Evolutionary conservation across 2,797 vertebrate species (phyloP).

Genomic region (Neosilurus hyrtlii): DNA sequence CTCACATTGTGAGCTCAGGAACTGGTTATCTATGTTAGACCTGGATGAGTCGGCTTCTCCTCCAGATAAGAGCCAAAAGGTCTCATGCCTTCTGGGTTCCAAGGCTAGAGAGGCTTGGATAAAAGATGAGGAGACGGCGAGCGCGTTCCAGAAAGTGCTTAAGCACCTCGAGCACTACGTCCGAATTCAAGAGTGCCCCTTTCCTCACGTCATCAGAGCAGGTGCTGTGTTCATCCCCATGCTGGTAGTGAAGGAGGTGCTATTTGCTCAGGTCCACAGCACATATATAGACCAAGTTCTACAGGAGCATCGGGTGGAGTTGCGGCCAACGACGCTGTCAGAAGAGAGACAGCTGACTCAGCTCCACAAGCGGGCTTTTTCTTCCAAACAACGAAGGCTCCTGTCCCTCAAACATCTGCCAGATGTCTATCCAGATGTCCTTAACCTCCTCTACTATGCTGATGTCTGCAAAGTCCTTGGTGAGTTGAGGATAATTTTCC

Average conservation of each 20-base stretch:
- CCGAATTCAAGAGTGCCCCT: slow-evolving; percentile 77
- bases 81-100: slow-evolving; percentile 63
- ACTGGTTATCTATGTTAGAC: slow-evolving; percentile 73
- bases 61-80: slow-evolving; percentile 67
- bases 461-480: slow-evolving; percentile 83
- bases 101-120: slow-evolving; percentile 80
- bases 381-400: slow-evolving; percentile 87
- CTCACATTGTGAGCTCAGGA: slow-evolving; percentile 73
- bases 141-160: slow-evolving; percentile 72
- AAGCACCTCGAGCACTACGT: slow-evolving; percentile 78
- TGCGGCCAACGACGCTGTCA: slow-evolving; percentile 90
- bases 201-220: slow-evolving; percentile 87
- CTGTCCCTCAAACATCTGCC: slow-evolving; percentile 91
- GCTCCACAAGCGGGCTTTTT: slow-evolving; percentile 80
- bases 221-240: slow-evolving; percentile 91
- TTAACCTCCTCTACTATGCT: slow-evolving; percentile 84
- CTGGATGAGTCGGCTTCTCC: slow-evolving; percentile 49
- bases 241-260: slow-evolving; percentile 88
- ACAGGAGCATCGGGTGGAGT: slow-evolving; percentile 88
- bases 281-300: slow-evolving; percentile 85
- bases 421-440: slow-evolving; percentile 82
- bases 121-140: slow-evolving; percentile 71
- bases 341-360: slow-evolving; percentile 89
- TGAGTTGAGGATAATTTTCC: slow-evolving; percentile 67
- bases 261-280: slow-evolving; percentile 82